These are phyloP conservation scores for Cataglyphis hispanica DNA, from an alignment of 1,140 invertebrate genomes.

Conservation along the genomic window DNA sequence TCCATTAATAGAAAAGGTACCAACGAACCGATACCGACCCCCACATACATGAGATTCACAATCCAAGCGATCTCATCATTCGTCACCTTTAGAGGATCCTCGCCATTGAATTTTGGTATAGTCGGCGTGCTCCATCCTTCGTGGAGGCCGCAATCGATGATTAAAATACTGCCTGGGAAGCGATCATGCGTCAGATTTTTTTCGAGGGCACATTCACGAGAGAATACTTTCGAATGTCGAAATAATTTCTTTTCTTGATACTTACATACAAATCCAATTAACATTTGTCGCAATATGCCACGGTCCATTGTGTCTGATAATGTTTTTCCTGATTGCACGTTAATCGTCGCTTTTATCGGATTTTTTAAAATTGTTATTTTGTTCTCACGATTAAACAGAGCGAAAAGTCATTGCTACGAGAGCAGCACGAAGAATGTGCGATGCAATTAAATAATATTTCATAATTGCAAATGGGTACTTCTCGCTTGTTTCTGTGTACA, in stretches of 20 bases:
- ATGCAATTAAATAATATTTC: neutral
- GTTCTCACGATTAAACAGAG: neutral
- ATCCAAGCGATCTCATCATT: constrained; percentile 78
- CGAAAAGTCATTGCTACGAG: neutral
- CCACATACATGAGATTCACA: constrained; percentile 84
- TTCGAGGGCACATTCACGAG: neutral
- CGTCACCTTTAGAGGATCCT: constrained; percentile 78
- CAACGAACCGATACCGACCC: constrained; percentile 82
- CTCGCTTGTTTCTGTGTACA: neutral
- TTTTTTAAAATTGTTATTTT: neutral
- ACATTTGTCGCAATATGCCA: constrained; percentile 80
- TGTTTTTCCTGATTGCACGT: constrained; percentile 14
- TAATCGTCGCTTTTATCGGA: constrained; percentile 16
- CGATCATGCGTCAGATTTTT: constrained; percentile 15
- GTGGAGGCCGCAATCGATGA: constrained; percentile 83
- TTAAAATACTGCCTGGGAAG: constrained; percentile 82
- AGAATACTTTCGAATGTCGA: neutral
- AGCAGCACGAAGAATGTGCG: neutral
- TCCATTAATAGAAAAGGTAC: constrained; percentile 87
- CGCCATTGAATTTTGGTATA: constrained; percentile 81
- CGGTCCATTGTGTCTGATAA: constrained; percentile 72
- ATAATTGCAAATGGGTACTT: neutral
- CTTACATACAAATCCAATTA: constrained; percentile 83
- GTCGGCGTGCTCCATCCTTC: constrained; percentile 85
- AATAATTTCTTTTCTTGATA: constrained; percentile 49